Conservation (phyloP, 2,113 vertebrate species). For the Choloepus hoffmanni region DNA sequence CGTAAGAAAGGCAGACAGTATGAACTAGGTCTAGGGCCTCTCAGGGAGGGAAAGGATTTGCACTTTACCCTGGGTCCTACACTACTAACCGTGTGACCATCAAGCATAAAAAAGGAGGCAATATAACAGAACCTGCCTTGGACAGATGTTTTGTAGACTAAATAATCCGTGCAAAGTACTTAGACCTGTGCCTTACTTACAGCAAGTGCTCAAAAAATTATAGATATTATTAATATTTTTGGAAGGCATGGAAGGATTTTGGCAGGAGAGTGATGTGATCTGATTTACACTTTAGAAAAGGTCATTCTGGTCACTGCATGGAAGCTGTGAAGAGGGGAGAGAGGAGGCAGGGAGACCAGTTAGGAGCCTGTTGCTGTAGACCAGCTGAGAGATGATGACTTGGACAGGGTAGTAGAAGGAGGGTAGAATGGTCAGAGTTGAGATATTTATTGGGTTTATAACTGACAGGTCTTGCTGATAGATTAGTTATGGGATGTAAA, state of each 20-base stretch:
- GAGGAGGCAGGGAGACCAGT: neutral
- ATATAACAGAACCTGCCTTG: neutral
- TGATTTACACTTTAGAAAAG: neutral
- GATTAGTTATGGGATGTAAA: neutral
- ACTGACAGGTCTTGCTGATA: neutral
- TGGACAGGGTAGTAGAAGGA: neutral
- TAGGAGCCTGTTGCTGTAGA: neutral
- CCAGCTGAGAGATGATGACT: neutral
- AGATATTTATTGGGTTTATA: neutral
- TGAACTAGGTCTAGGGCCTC: too few relatives aligned
- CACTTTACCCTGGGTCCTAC: neutral
- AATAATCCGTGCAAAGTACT: neutral
- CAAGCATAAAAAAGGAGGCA: neutral
- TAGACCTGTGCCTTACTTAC: neutral
- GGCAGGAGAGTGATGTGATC: neutral
- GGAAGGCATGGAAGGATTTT: neutral
- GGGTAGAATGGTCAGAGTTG: too few relatives aligned
- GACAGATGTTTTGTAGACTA: slow-evolving; percentile 8
- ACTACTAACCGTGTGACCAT: neutral
- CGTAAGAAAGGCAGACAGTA: neutral
- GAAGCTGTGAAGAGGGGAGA: neutral
- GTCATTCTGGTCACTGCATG: neutral
- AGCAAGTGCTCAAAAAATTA: neutral
- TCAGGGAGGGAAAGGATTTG: neutral
- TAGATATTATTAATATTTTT: neutral